Percentiles rank a stretch among this genome's conserved stretches.
Conservation (phyloP, 2,113 vertebrate genomes). For the Jacana jacana region DNA sequence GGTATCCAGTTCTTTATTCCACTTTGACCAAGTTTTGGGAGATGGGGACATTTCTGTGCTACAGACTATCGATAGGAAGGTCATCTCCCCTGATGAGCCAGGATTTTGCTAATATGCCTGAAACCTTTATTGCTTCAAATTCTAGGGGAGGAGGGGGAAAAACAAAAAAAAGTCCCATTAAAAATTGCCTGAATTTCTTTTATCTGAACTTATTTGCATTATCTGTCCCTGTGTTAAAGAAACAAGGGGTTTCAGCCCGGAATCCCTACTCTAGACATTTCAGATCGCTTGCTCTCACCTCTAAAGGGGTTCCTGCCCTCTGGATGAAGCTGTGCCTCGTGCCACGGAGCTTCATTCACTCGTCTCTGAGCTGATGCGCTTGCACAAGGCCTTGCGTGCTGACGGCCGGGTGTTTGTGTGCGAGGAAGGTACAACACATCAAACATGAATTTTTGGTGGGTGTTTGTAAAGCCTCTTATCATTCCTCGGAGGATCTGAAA, state of each 20-base stretch:
- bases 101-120: neutral
- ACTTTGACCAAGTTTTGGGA: neutral
- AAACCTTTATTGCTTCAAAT: neutral
- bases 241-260: neutral
- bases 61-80: rapidly evolving
- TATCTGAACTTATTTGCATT: neutral
- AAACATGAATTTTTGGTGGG: neutral
- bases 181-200: neutral
- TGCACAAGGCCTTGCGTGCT: neutral
- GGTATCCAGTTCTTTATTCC: neutral
- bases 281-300: neutral
- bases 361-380: neutral
- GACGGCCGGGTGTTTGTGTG: neutral
- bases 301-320: neutral
- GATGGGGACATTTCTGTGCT: neutral
- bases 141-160: neutral
- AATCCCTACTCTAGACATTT: neutral
- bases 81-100: neutral
- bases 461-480: neutral
- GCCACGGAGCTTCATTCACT: neutral
- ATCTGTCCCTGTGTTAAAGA: neutral
- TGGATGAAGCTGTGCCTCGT: neutral
- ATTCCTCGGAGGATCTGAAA: neutral
- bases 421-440: neutral
- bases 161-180: neutral